phyloP scores from a whole-genome alignment of 2,888 invertebrate species.

The Eristalinus sepulchralis region DNA sequence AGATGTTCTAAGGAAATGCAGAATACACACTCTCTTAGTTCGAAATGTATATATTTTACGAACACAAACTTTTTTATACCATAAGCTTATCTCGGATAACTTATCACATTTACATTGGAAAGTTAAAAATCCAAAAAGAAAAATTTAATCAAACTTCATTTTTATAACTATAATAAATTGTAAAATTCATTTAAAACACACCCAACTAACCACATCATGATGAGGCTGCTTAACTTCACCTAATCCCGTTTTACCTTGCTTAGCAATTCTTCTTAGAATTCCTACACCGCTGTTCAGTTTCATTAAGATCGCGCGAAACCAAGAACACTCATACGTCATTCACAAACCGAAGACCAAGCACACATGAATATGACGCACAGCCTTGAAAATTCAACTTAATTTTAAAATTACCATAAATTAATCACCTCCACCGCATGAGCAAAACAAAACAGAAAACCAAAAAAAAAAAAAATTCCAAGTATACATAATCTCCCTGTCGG shows the following conservation, averaged over 20 bases:
- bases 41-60: too few relatives aligned
- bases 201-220: too few relatives aligned
- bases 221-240: too few relatives aligned
- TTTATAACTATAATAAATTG: too few relatives aligned
- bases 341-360: background rate
- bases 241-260: background rate
- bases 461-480: background rate
- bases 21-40: too few relatives aligned
- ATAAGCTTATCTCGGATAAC: too few relatives aligned
- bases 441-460: background rate
- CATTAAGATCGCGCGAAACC: background rate
- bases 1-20: too few relatives aligned
- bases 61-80: too few relatives aligned
- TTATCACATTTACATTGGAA: too few relatives aligned
- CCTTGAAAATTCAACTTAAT: background rate
- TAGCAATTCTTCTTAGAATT: background rate
- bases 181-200: too few relatives aligned
- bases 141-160: too few relatives aligned
- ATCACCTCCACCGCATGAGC: slow-evolving; percentile 5
- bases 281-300: background rate
- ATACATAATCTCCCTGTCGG: background rate
- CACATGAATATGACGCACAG: background rate
- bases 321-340: background rate
- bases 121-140: too few relatives aligned
- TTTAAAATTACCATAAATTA: slow-evolving; percentile 4